Evolutionary conservation across 2,888 invertebrate species (phyloP).

Genomic region (Pasiphila rectangulata): DNA sequence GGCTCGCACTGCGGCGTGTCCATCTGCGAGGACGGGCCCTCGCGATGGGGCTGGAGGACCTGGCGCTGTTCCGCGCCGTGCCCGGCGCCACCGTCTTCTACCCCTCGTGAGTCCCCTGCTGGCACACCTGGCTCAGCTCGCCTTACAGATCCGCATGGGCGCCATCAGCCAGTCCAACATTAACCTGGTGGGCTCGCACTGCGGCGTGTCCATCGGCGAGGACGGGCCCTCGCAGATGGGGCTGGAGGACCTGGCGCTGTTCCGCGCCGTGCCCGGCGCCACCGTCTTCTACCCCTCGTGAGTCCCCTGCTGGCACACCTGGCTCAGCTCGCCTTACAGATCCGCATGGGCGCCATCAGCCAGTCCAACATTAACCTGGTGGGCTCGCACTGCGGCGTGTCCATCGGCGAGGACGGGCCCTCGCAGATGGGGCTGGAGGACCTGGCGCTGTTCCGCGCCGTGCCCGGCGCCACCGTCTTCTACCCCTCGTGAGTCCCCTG

Average conservation of each 20-base stretch:
- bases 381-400: too few relatives aligned
- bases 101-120: conserved; percentile 72
- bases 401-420: too few relatives aligned
- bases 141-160: too few relatives aligned
- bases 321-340: too few relatives aligned
- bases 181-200: too few relatives aligned
- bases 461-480: conserved; percentile 82
- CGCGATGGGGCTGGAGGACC: conserved; percentile 99
- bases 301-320: neutral
- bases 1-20: conserved; percentile 95
- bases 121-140: too few relatives aligned
- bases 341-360: too few relatives aligned
- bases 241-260: conserved; percentile 97
- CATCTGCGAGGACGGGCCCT: conserved; percentile 86
- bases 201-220: too few relatives aligned
- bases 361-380: too few relatives aligned
- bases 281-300: conserved; percentile 86
- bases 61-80: conserved; percentile 96
- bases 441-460: conserved; percentile 94
- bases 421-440: conserved; percentile 96
- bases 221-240: conserved; percentile 99
- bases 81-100: conserved; percentile 88
- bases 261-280: conserved; percentile 91
- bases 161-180: too few relatives aligned
- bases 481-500: neutral